These are phyloP conservation scores for Manduca sexta DNA, from an alignment of 1,140 invertebrate species.

Conservation along the genomic window DNA sequence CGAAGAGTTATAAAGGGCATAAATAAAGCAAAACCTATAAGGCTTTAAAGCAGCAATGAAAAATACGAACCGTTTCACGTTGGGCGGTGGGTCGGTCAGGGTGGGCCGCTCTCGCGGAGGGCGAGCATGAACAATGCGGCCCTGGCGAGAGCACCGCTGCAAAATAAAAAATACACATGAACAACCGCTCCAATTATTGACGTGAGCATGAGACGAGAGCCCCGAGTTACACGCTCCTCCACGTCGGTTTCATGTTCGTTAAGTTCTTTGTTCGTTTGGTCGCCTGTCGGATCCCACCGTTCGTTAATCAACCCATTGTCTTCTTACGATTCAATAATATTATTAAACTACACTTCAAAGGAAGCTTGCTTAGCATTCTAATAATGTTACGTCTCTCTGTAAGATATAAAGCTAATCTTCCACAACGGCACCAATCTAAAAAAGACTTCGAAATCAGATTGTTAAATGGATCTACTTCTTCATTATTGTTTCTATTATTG, in stretches of 20 bases:
- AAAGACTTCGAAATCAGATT: too few species aligned
- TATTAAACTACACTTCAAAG: too few species aligned
- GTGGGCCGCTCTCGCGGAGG: conserved; percentile 24
- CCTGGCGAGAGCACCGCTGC: conserved; percentile 52
- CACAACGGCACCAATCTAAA: too few species aligned
- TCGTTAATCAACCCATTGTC: neutral
- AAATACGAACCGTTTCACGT: conserved; percentile 69
- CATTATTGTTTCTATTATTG: too few species aligned
- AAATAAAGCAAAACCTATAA: conserved; percentile 72
- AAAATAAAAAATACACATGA: conserved; percentile 59
- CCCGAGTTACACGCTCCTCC: conserved; percentile 24
- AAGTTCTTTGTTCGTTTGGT: neutral
- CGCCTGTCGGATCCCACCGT: neutral
- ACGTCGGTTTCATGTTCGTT: conserved; percentile 16
- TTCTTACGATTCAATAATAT: too few species aligned
- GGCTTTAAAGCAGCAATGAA: conserved; percentile 70
- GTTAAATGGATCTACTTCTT: too few species aligned
- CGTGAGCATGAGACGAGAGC: conserved; percentile 53
- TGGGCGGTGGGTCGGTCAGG: conserved; percentile 27
- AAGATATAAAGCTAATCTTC: too few species aligned
- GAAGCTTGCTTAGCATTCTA: too few species aligned
- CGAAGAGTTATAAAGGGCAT: conserved; percentile 57
- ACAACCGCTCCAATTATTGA: conserved; percentile 69
- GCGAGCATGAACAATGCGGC: conserved; percentile 53
- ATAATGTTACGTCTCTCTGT: too few species aligned